Evolutionary conservation across 2,888 invertebrate genomes (phyloP), one percentile per base, ranked within the genome.

Genomic region (Empis stercorea): DNA sequence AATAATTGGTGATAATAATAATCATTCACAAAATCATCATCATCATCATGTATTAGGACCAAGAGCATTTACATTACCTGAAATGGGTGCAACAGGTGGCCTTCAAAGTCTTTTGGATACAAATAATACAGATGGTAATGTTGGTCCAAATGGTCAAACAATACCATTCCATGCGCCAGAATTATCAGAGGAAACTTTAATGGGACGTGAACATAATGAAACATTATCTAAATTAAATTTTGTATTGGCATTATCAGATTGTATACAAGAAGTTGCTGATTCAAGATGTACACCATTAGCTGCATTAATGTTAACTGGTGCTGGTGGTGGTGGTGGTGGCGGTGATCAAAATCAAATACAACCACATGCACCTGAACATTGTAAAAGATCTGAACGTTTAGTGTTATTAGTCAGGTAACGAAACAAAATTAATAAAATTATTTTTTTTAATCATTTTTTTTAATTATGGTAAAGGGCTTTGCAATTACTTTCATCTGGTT

Each of bases 141-240:
- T 71, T 32, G 48, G 55, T 39, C 37, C 16, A 10, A 15, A 30
- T 15, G 47, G 71, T 30, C 71, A 72, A 53, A 79, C 80, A 16
- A 72, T 82, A 52, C 77, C 79, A 56, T 88, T 89, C 71, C 81
- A 87, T 62, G 86, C 93, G 15, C 95, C 94, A 13, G 93, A 94
- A 66, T 73, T 97, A 59, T 88, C 92, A 46, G 93, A 94, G 71
- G 96, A 97, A 72, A 95, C 95, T 14, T 77, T 96, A 43, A 79
- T 96, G 61, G 93, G 93, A 81, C 84, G 87, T 64, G 93, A 93
- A 71, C 95, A 96, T 73, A 94, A 93, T 73, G 93, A 94, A 68
- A 94, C 92, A 41, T 76, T 99, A 69, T 93, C 94, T 16, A 97
- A 97, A 71, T 75, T 99, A 57, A 92, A 95, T 73, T 99, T 97